Conservation (phyloP, 1,140 invertebrate species). For the Ctenoplectra terminalis region DNA sequence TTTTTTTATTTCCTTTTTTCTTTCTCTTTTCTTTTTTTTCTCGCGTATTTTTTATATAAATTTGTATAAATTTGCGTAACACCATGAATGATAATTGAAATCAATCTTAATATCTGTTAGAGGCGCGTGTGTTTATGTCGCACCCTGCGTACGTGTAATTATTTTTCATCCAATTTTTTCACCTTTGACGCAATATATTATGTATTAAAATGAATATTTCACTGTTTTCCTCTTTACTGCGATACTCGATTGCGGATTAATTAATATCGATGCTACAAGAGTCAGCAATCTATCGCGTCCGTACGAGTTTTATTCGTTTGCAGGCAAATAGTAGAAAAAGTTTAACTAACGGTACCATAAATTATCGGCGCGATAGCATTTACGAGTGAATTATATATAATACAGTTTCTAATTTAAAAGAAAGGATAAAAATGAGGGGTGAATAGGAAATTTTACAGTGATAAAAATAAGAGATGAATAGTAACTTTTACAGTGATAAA, state of each 20-base stretch:
- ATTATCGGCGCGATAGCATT: background rate
- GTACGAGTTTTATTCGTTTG: background rate
- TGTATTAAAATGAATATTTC: background rate
- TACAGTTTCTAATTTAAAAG: background rate
- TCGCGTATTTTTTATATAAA: background rate
- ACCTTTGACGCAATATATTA: background rate
- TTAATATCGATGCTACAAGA: conserved; percentile 1
- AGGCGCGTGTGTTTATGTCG: background rate
- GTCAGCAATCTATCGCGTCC: background rate
- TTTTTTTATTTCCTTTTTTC: too few species aligned
- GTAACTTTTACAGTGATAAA: too few species aligned
- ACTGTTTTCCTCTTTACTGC: background rate
- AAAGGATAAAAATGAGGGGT: too few species aligned
- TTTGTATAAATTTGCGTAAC: conserved; percentile 27
- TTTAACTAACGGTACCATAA: background rate
- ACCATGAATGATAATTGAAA: conserved; percentile 9
- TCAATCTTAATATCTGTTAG: conserved; percentile 16
- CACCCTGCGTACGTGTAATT: background rate
- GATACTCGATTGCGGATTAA: conserved; percentile 10
- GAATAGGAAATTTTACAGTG: too few species aligned
- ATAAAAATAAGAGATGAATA: too few species aligned
- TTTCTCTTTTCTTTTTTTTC: background rate
- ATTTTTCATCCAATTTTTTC: conserved; percentile 13
- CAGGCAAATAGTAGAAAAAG: background rate
- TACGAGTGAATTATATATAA: background rate